Evolutionary conservation across 2,113 vertebrate genomes (phyloP), one percentile per base, ranked within the genome.

Genomic region (Pelecanoides urinatrix): DNA sequence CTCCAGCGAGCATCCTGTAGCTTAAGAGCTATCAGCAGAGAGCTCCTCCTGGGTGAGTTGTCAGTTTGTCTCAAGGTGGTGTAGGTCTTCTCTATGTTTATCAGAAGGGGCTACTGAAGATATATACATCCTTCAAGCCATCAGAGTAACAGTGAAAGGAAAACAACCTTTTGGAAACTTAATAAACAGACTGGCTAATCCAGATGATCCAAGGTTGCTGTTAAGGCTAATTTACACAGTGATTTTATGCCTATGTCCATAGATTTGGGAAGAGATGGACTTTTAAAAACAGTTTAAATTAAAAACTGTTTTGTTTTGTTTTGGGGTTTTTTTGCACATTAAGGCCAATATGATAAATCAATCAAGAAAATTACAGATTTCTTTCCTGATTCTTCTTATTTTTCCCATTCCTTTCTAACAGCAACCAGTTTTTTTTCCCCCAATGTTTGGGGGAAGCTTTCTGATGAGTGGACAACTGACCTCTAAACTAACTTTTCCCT

Each of bases 371-470:
- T 21, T 13, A 55, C 3, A 6, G 20, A 27, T 74, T 65, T 85
- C 10, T 81, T 80, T 78, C 12, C 30, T 56, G 74, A 61, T 25
- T 65, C 6, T 25, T 65, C 6, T 55, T 71, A 19, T 19, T 75
- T 81, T 82, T 29, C 13, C 38, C 13, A 18, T 59, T 65, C 17
- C 4, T 85, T 74, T 88, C 38, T 72, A 90, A 74, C 5, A 88
- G 4, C 10, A 65, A 15, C 7, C 38, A 38, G 4, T 4, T 59
- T 4, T 55, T 42, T n/a, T 38, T n/a, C 6, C 5, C 13, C 1
- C 32, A 17, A 0, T 23, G 9, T 65, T 30, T 62, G 11, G 7
- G 10, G 5, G 8, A 78, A 61, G 2, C 10, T 56, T 74, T 85
- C 26, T 71, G 16, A 55, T 9, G 9, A 66, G 6, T 59, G 16